phyloP scores from a whole-genome alignment of 2,888 invertebrate genomes.

The Yponomeuta cagnagella region DNA sequence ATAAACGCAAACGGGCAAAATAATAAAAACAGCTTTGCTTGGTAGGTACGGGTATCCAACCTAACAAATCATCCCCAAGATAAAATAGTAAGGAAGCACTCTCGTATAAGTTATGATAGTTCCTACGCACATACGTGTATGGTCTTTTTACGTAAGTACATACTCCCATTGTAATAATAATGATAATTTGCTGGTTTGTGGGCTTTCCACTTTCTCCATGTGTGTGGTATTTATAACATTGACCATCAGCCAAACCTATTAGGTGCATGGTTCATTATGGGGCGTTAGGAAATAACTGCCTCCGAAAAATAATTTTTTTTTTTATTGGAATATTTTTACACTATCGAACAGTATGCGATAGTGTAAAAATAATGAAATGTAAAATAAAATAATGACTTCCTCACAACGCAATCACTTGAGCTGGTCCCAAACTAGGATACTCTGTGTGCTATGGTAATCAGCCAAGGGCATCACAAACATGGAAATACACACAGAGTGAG shows the following conservation, averaged over 20 bases:
- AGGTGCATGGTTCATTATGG: no score
- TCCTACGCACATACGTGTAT: background rate
- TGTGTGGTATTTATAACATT: background rate
- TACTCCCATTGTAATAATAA: background rate
- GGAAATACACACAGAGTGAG: no score
- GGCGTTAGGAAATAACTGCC: no score
- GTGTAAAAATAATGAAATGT: no score
- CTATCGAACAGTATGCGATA: no score
- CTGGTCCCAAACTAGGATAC: no score
- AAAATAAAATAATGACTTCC: no score
- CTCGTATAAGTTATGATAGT: conserved; percentile 9
- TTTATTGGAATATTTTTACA: no score
- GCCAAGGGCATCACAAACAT: no score
- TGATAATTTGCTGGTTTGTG: background rate
- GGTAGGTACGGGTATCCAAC: background rate
- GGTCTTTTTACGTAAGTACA: background rate
- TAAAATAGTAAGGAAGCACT: conserved; percentile 12
- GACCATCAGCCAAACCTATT: background rate
- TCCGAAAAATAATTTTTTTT: no score
- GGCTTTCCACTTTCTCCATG: background rate
- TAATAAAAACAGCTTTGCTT: background rate
- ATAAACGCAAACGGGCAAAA: background rate
- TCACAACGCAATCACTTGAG: no score
- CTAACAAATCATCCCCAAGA: conserved; percentile 7
- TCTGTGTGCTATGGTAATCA: no score